Evolutionary conservation across 2,888 invertebrate genomes (phyloP), one percentile per base, ranked within the genome.

Genomic region (Allolobophora icterica): DNA sequence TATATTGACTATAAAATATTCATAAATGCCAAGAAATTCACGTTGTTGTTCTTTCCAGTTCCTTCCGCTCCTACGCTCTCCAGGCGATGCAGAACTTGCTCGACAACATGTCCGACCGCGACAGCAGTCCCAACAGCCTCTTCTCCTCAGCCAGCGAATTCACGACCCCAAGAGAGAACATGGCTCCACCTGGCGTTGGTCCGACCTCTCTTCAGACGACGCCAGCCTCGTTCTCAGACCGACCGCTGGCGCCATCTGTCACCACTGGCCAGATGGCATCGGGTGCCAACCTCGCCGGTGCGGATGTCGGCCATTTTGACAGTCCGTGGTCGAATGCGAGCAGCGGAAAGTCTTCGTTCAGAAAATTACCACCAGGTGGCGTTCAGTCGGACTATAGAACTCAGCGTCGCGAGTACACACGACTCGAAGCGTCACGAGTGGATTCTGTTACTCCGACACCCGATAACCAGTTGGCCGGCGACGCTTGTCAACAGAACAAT

Each of bases 71-170:
- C 34, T 89, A 90, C 83, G 90, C 90, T 90, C 42, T 92, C 33
- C 89, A 90, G 58, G 42, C 84, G 34, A 92, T 92, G 91, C 84
- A 91, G 71, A 84, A 91, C 71, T 52, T 87, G 1, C 89, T 92
- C 40, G 91, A 91, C 84, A 91, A 91, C 71, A 35, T 92, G 35
- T 90, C 90, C 4, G 90, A 91, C 30, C 45, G 89, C n/a, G 91
- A 91, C 91, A 92, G 89, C 42, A 91, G 84, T 34, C 89, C 89
- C 24, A 71, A 19, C 38, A 71, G 90, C 58, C 90, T 58, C 38
- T 21, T 38, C 38, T 71, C 38, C n/a, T 35, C 34, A 0, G 24
- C 71, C 58, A 71, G 71, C 8, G 30, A 71, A 71, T 30, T 71
- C 33, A 90, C 58, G 71, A 71, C 90, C 71, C 71, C 38, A 15